Base-by-base conservation (phyloP, 1,140 invertebrate species). In the Eumaeus atala region DNA sequence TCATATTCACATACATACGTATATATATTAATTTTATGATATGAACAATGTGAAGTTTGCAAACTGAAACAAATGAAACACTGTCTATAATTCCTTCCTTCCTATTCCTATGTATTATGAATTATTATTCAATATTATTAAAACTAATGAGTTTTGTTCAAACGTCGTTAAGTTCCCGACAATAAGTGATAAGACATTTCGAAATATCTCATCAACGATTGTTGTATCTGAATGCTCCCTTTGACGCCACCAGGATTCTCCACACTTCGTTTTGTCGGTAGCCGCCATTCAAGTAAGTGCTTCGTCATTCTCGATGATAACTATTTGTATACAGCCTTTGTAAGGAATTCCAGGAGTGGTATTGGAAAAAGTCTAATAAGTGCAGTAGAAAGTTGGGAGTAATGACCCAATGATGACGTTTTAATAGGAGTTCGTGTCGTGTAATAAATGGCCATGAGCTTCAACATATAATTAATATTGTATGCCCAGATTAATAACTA, bases 251-350 rank as follows among this genome's bases (percentile, higher is more conserved):
- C 68, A 81, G 81, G 78, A 84, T 78, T 75, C 77, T 72, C 64
- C 64, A 70, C 70, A 72, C 60, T 72, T 71, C 66, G 67, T 77
- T 75, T 76, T 61, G 67, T 70, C 69, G 69, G 78, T 75, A 84
- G 81, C 74, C 56, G 16, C 59, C 69, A 73, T 78, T 76, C 63
- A 76, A 21, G 36, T 28, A 70, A 72, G 58, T 79, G 79, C 79
- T 18, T 52, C 55, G 77, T 85, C 82, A 83, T 74, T 77, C 62
- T 62, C 66, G 67, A 73, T 76, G 73, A 76, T 83, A 71, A 78
- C 70, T 72, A 68, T 83, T 74, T 77, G 67, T 75, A 61, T 60
- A 59, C 21, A 28, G 21, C 58, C 67, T 64, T 67, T 66, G 58
- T 60, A 77, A 70, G 60, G 60, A 74, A 77, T 76, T 69, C 77